A percentile compares a stretch with the other conserved stretches of the same genome.
phyloP scores from a whole-genome alignment of 2,888 invertebrate species.

The Mantis religiosa region DNA sequence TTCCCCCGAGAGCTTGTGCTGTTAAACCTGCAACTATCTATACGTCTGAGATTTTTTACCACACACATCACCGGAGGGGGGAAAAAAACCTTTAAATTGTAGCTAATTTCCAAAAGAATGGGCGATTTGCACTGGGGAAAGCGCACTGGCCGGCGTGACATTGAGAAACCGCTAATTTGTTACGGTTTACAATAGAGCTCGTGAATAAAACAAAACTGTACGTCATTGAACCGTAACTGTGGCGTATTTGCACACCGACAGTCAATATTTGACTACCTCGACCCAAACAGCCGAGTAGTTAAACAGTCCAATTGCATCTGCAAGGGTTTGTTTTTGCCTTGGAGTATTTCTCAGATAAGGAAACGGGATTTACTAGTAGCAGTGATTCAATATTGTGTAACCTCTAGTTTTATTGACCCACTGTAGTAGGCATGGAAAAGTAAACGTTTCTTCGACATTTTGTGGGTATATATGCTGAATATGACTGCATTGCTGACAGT shows the following conservation, averaged over 20 bases:
- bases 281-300: background rate
- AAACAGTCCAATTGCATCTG: background rate
- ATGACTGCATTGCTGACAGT: too few relatives aligned
- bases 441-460: too few relatives aligned
- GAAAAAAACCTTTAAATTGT: background rate
- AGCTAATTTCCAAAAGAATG: background rate
- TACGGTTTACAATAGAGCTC: background rate
- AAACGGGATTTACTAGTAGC: too few relatives aligned
- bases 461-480: too few relatives aligned
- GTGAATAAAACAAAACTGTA: background rate
- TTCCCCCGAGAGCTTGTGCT: too few relatives aligned
- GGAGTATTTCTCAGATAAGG: background rate
- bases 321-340: background rate
- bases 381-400: too few relatives aligned
- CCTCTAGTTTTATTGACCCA: too few relatives aligned
- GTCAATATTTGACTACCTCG: background rate
- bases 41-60: too few relatives aligned
- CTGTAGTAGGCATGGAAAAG: too few relatives aligned
- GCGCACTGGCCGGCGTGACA: background rate
- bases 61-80: too few relatives aligned
- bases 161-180: conserved; percentile 6
- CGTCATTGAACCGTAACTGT: background rate
- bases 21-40: too few relatives aligned
- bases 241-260: background rate
- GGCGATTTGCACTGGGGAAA: background rate